phyloP scores from a whole-genome alignment of 2,797 vertebrate genomes.

The Ptychadena robeensis region DNA sequence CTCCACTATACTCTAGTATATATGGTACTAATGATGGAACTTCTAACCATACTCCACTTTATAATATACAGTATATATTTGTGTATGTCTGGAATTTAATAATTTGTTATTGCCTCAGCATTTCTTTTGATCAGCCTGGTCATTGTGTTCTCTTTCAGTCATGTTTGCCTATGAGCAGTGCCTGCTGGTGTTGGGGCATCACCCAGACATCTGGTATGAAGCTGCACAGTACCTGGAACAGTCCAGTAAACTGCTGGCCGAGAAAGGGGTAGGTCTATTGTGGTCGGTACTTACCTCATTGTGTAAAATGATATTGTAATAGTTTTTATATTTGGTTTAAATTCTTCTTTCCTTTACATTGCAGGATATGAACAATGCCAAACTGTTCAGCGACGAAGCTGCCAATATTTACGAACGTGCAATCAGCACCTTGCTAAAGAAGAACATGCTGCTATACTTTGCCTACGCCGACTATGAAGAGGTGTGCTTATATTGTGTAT shows the following conservation, averaged over 20 bases:
- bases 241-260: slow-evolving; percentile 96
- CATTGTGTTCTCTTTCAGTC: slow-evolving; percentile 75
- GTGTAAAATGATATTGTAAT: not conserved
- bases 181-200: slow-evolving; percentile 95
- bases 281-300: not conserved
- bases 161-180: slow-evolving; percentile 99
- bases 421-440: slow-evolving; percentile 96
- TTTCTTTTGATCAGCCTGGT: not conserved
- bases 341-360: slow-evolving; percentile 2
- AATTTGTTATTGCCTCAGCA: too few relatives aligned
- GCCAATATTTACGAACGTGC: slow-evolving; percentile 99
- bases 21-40: too few relatives aligned
- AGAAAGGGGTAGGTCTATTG: slow-evolving; percentile 88
- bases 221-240: slow-evolving; percentile 98
- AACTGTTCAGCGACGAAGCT: slow-evolving; percentile 97
- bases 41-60: too few relatives aligned
- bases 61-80: too few relatives aligned
- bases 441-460: slow-evolving; percentile 99
- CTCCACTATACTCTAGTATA: too few relatives aligned
- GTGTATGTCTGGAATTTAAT: too few relatives aligned
- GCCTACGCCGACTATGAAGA: slow-evolving; percentile 98
- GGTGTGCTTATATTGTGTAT: slow-evolving; percentile 68
- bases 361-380: slow-evolving; percentile 99
- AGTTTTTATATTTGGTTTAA: not conserved
- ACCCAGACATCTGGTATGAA: slow-evolving; percentile 98